Percentiles rank a stretch among this genome's conserved stretches.
These are phyloP conservation scores for Asteroscopus sphinx DNA, from an alignment of 2,888 invertebrate species.

Conservation along the genomic window DNA sequence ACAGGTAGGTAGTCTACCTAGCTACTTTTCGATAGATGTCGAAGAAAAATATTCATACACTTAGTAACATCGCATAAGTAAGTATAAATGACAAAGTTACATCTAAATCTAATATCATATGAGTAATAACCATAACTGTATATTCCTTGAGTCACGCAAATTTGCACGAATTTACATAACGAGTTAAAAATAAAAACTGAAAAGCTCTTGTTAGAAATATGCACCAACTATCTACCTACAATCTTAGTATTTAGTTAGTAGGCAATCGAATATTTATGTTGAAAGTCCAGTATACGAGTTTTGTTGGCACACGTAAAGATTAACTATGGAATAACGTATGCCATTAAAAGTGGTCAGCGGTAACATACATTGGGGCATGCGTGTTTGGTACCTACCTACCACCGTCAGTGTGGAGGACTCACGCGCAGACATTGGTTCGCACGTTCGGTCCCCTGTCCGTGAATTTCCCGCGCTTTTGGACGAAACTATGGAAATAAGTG, in stretches of 20 bases:
- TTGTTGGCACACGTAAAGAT: slow-evolving; percentile 45
- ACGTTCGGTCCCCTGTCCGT: slow-evolving; percentile 30
- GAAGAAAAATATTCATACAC: slow-evolving; percentile 30
- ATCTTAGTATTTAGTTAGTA: slow-evolving; percentile 37
- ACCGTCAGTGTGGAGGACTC: slow-evolving; percentile 60
- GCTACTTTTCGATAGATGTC: slow-evolving; percentile 16
- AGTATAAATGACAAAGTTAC: slow-evolving; percentile 47
- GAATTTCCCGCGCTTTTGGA: slow-evolving; percentile 56
- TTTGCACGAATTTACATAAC: slow-evolving; percentile 55
- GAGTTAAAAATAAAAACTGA: slow-evolving; percentile 50
- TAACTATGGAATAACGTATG: slow-evolving; percentile 50
- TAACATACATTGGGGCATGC: slow-evolving; percentile 52
- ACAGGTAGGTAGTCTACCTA: slow-evolving; percentile 16
- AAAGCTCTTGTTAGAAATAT: slow-evolving; percentile 42
- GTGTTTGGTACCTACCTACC: slow-evolving; percentile 42
- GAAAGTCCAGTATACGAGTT: slow-evolving; percentile 53
- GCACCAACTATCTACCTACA: slow-evolving; percentile 34
- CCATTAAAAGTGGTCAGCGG: slow-evolving; percentile 41
- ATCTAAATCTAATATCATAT: slow-evolving; percentile 33
- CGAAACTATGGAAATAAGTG: slow-evolving; percentile 30
- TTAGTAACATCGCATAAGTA: slow-evolving; percentile 35
- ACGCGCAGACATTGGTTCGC: slow-evolving; percentile 58
- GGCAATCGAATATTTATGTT: slow-evolving; percentile 49
- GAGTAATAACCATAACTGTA: slow-evolving; percentile 56
- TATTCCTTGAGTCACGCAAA: slow-evolving; percentile 39